Evolutionary conservation across 2,888 invertebrate species (phyloP).

Genomic region (Microplitis deprimator): DNA sequence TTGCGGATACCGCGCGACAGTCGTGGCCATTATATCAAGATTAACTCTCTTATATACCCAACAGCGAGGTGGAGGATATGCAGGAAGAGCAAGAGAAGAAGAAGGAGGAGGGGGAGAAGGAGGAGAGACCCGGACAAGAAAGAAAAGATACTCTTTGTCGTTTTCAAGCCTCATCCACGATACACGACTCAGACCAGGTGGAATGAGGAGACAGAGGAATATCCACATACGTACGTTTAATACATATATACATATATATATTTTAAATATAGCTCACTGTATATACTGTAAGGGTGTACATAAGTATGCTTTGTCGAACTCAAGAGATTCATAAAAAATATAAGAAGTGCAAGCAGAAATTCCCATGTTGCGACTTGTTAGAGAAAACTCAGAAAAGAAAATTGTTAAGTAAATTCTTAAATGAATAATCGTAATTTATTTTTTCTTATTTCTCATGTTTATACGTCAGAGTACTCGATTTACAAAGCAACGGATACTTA

Average conservation of each 20-base stretch:
- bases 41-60: constrained; percentile 64
- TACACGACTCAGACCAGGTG: neutral
- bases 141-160: neutral
- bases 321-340: neutral
- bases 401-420: constrained; percentile 28
- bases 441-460: too few species aligned
- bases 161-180: constrained; percentile 4
- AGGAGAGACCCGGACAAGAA: constrained; percentile 23
- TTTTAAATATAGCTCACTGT: neutral
- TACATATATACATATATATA: too few species aligned
- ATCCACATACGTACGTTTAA: constrained; percentile 7
- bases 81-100: neutral
- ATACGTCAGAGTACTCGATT: too few species aligned
- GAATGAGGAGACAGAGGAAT: constrained; percentile 5
- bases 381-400: constrained; percentile 18
- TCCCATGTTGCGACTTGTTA: neutral
- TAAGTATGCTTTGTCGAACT: constrained; percentile 1
- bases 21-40: constrained; percentile 71
- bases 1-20: constrained; percentile 67
- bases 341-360: neutral
- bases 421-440: neutral
- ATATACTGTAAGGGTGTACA: constrained; percentile 18
- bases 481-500: too few species aligned
- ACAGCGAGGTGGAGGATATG: neutral
- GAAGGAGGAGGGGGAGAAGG: constrained; percentile 29